Evolutionary conservation across 2,888 invertebrate species (phyloP).

Genomic region (Exephanes ischioxanthus): DNA sequence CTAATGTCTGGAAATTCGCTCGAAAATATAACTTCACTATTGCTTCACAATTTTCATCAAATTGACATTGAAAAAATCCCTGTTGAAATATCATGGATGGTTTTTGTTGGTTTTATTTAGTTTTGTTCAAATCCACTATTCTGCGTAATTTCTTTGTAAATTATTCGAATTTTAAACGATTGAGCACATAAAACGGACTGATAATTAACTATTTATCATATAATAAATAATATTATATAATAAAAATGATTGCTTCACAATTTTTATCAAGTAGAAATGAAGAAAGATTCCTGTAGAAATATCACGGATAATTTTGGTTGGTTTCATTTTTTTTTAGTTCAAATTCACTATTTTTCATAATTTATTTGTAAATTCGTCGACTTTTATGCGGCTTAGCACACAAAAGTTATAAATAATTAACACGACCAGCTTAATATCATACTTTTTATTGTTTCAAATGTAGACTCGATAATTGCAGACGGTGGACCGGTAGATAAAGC

Average conservation of each 20-base stretch:
- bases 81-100: no score
- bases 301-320: no score
- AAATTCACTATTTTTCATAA: not conserved
- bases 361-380: not conserved
- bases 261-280: no score
- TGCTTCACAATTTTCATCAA: no score
- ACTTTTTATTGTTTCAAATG: slow-evolving; percentile 12
- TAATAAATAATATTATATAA: no score
- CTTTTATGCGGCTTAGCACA: not conserved
- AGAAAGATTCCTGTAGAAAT: no score
- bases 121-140: not conserved
- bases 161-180: not conserved
- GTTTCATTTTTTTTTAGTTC: not conserved
- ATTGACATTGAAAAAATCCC: no score
- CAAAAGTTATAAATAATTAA: not conserved
- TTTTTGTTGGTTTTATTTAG: no score
- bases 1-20: no score
- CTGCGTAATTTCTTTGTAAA: not conserved
- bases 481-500: slow-evolving; percentile 88
- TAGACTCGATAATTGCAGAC: slow-evolving; percentile 70
- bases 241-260: no score
- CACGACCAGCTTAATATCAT: not conserved
- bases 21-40: no score
- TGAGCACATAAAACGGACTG: not conserved
- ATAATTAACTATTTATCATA: not conserved